Conservation (phyloP, 1,140 invertebrate species). For the Lordiphosa collinella region DNA sequence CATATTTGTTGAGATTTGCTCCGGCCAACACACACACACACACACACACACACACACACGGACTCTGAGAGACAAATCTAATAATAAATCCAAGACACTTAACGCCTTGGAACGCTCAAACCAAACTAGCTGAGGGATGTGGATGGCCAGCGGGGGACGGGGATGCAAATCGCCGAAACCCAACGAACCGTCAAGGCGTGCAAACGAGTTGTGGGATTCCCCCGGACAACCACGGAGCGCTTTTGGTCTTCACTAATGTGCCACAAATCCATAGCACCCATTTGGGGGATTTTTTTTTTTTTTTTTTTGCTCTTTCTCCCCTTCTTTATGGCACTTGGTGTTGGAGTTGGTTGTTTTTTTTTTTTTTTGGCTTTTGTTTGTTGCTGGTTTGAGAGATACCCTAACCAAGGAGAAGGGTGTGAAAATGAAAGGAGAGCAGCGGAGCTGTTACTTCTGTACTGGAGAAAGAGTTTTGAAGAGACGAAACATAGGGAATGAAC, state of each 20-base stretch:
- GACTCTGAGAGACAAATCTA: constrained; percentile 53
- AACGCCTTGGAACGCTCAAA: constrained; percentile 67
- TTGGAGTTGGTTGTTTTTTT: background rate
- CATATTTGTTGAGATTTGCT: constrained; percentile 68
- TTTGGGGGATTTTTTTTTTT: constrained; percentile 33
- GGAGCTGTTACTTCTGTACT: no score
- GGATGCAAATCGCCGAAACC: constrained; percentile 61
- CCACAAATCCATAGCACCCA: constrained; percentile 58
- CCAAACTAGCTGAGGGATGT: constrained; percentile 59
- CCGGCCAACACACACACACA: constrained; percentile 51
- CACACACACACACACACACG: constrained; percentile 27
- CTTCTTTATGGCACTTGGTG: constrained; percentile 7
- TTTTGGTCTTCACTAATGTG: constrained; percentile 31
- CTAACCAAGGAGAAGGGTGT: no score
- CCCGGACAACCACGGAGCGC: background rate
- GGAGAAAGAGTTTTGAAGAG: no score
- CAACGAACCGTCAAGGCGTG: constrained; percentile 54
- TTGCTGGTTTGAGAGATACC: no score
- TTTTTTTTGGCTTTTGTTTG: background rate
- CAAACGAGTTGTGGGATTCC: constrained; percentile 26
- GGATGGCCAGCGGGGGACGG: constrained; percentile 19
- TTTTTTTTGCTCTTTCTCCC: no score
- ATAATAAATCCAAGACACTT: constrained; percentile 76
- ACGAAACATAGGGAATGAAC: no score
- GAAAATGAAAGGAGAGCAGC: no score